These are phyloP conservation scores for Setipinna tenuifilis DNA, from an alignment of 2,797 vertebrate genomes.

Conservation along the genomic window DNA sequence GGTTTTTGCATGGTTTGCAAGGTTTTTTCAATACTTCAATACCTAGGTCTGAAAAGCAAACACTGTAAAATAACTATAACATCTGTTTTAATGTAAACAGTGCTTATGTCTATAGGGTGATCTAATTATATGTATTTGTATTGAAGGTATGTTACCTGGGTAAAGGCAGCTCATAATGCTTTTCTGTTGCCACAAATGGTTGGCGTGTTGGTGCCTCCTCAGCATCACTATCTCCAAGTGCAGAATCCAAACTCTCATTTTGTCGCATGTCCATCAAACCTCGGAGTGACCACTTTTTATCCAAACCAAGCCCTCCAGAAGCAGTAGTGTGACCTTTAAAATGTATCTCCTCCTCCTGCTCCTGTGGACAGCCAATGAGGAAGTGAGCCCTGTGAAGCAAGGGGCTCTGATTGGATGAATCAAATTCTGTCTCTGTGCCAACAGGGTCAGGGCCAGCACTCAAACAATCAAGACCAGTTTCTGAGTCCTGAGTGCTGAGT, in stretches of 20 bases:
- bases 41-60: too few species aligned
- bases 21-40: too few species aligned
- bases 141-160: constrained; percentile 72
- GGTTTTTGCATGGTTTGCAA: too few species aligned
- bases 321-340: constrained; percentile 26
- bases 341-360: constrained; percentile 63
- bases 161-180: constrained; percentile 79
- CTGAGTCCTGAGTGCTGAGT: not conserved
- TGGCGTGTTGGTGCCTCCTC: constrained; percentile 49
- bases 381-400: constrained; percentile 78
- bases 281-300: constrained; percentile 66
- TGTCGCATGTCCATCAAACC: constrained; percentile 73
- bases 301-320: constrained; percentile 38
- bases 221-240: constrained; percentile 83
- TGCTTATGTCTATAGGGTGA: not conserved
- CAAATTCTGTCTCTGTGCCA: constrained; percentile 63
- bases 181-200: constrained; percentile 36
- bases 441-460: constrained; percentile 49
- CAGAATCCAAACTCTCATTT: constrained; percentile 83
- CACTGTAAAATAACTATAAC: too few species aligned
- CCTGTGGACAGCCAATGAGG: constrained; percentile 78
- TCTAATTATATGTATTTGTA: not conserved
- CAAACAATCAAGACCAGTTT: constrained; percentile 51
- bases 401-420: constrained; percentile 54
- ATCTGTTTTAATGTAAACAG: not conserved